These are phyloP conservation scores for Drosophila auraria DNA, from an alignment of 1,140 invertebrate genomes.

Conservation along the genomic window DNA sequence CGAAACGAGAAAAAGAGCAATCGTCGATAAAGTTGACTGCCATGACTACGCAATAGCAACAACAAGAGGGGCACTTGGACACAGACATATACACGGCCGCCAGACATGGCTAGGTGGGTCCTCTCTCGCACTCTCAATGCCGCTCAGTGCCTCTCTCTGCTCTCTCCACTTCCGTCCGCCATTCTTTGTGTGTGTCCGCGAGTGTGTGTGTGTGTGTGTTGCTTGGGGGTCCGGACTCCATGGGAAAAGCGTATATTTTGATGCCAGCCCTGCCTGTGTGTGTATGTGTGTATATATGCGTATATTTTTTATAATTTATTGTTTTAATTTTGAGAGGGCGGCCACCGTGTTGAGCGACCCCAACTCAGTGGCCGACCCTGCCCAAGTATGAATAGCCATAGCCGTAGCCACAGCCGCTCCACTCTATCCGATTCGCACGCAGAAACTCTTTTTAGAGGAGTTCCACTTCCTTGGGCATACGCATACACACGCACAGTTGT, in stretches of 20 bases:
- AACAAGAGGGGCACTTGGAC: constrained; percentile 60
- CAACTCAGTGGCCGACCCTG: constrained; percentile 22
- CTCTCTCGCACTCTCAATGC: constrained; percentile 45
- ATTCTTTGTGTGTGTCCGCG: constrained; percentile 21
- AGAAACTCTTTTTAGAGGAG: constrained; percentile 28
- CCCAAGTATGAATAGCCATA: constrained; percentile 20
- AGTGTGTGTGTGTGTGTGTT: constrained; percentile 12
- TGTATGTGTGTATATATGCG: constrained; percentile 33
- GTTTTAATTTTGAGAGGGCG: constrained; percentile 72
- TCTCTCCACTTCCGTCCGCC: constrained; percentile 42
- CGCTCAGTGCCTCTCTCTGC: constrained; percentile 45
- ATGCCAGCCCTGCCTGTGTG: constrained; percentile 25
- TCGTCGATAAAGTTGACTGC: constrained; percentile 75
- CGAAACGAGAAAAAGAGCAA: constrained; percentile 63
- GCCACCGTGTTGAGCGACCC: constrained; percentile 38
- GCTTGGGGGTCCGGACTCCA: constrained; percentile 44
- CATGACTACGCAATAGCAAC: constrained; percentile 82
- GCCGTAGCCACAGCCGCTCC: constrained; percentile 7
- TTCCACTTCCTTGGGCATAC: constrained; percentile 28
- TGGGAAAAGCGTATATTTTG: constrained; percentile 54
- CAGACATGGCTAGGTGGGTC: constrained; percentile 33
- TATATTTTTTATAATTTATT: constrained; percentile 74
- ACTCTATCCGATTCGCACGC: constrained; percentile 24
- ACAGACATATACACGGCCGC: constrained; percentile 17
- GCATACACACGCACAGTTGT: constrained; percentile 32